phyloP scores from a whole-genome alignment of 2,888 invertebrate species.

The Plebejus anna region DNA sequence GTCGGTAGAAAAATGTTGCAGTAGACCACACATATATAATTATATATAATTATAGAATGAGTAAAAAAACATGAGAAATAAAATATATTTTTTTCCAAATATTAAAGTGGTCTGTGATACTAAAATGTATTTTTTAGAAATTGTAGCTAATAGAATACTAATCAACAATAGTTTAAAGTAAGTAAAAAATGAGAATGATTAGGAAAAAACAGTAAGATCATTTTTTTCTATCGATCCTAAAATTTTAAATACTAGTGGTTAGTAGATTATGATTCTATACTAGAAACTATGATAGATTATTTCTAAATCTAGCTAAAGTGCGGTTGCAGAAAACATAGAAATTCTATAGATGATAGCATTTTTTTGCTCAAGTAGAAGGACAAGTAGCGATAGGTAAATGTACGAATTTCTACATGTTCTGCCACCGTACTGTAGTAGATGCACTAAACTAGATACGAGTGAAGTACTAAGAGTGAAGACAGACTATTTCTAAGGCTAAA shows the following conservation, averaged over 20 bases:
- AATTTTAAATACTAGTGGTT: neutral
- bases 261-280: neutral
- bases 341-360: neutral
- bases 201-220: neutral
- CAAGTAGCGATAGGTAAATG: neutral
- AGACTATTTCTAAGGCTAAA: neutral
- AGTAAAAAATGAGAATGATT: neutral
- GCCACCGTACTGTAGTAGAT: neutral
- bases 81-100: neutral
- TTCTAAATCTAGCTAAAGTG: neutral
- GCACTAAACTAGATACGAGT: neutral
- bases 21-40: neutral
- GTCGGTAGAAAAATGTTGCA: slow-evolving; percentile 6
- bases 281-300: neutral
- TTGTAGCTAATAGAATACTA: neutral
- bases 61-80: neutral
- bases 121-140: neutral
- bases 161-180: neutral
- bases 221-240: slow-evolving; percentile 24
- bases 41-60: neutral
- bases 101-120: neutral
- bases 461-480: no score
- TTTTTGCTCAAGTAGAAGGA: neutral
- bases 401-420: neutral
- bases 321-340: neutral